phyloP scores from a whole-genome alignment of 2,797 vertebrate species.

The Loris lydekkerianus region DNA sequence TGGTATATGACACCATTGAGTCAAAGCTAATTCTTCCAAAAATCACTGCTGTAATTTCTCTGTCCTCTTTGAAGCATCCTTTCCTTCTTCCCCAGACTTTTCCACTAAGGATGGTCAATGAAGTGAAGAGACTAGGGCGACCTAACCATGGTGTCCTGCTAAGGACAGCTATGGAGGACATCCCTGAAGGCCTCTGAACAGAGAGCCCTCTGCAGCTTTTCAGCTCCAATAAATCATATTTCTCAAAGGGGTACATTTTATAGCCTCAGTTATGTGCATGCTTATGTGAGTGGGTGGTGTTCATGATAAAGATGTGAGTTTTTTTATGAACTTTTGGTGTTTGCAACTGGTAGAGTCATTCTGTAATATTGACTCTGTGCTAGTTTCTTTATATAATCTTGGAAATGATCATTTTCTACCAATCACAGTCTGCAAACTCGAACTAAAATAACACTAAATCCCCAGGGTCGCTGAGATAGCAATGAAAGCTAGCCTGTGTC shows the following conservation, averaged over 20 bases:
- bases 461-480: not conserved
- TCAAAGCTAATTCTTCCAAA: not conserved
- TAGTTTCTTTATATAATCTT: not conserved
- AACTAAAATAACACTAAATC: conserved; percentile 18
- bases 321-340: not conserved
- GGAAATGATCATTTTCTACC: conserved; percentile 47
- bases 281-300: not conserved
- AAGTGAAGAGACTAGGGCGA: not conserved
- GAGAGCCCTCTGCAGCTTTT: not conserved
- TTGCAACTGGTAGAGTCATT: not conserved
- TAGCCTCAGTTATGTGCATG: not conserved
- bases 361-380: not conserved
- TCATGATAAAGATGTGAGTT: conserved; percentile 8
- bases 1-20: not conserved
- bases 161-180: not conserved
- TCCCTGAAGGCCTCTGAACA: not conserved
- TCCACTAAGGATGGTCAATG: not conserved
- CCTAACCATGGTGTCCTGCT: not conserved
- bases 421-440: not conserved
- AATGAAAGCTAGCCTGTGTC: fast-evolving
- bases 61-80: not conserved
- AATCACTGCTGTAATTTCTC: not conserved
- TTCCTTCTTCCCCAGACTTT: not conserved
- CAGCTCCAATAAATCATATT: not conserved
- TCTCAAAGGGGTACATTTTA: not conserved